Percentiles rank a stretch among this genome's conserved stretches.
Evolutionary conservation across 2,888 invertebrate species (phyloP).

Genomic region (Helicoverpa assulta): DNA sequence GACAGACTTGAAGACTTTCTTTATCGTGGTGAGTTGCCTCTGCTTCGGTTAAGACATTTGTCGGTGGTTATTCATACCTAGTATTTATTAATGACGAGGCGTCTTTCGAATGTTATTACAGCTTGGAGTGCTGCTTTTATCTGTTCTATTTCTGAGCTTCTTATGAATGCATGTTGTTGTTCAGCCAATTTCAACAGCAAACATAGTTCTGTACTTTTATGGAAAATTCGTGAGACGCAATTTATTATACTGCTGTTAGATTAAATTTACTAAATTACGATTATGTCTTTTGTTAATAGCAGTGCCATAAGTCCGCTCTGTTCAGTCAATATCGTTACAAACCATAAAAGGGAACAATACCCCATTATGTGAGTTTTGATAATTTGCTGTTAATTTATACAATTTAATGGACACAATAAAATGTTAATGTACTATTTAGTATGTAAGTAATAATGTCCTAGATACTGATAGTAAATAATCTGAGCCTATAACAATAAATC

Average conservation of each 20-base stretch:
- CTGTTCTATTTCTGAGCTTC: too few species aligned
- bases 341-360: constrained; percentile 20
- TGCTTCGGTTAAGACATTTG: constrained; percentile 1
- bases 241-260: background rate
- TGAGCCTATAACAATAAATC: constrained; percentile 34
- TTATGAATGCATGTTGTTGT: background rate
- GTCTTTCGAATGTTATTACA: background rate
- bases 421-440: constrained; percentile 21
- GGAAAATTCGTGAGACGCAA: background rate
- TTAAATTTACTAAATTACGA: background rate
- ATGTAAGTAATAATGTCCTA: constrained; percentile 16
- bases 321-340: background rate
- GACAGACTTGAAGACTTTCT: constrained; percentile 52
- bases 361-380: constrained; percentile 16
- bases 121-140: too few species aligned
- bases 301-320: background rate
- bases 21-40: constrained; percentile 28
- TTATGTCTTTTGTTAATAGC: constrained; percentile 14
- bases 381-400: constrained; percentile 9
- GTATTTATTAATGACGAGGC: background rate
- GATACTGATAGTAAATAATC: constrained; percentile 30
- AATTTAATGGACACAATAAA: constrained; percentile 35
- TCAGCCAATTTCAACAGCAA: background rate
- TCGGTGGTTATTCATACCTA: constrained; percentile 5
- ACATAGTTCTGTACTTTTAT: background rate